phyloP scores from a whole-genome alignment of 2,113 vertebrate species.

The Forbesichthys papilliferus region DNA sequence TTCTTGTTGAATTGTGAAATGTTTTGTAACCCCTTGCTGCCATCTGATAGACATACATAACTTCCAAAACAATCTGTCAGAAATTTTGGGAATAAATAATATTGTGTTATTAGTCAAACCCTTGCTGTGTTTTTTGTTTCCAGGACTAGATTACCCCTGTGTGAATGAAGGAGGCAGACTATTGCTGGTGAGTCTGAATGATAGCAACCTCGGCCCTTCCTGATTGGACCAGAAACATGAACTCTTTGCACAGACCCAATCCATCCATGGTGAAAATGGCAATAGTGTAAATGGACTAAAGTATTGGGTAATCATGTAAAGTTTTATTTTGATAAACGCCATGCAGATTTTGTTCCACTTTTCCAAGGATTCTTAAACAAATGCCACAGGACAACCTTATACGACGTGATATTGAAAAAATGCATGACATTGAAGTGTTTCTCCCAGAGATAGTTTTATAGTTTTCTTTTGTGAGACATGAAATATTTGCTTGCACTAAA shows the following conservation, averaged over 20 bases:
- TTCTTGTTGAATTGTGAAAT: too few relatives aligned
- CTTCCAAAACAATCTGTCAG: too few relatives aligned
- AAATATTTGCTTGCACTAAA: constrained; percentile 65
- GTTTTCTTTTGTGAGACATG: constrained; percentile 7
- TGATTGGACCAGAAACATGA: constrained; percentile 93
- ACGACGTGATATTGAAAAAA: constrained; percentile 83
- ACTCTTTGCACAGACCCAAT: constrained; percentile 94
- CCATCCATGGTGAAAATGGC: constrained; percentile 88
- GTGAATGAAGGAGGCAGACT: constrained; percentile 38
- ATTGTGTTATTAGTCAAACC: not conserved
- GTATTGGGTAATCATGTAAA: constrained; percentile 74
- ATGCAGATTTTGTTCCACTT: constrained; percentile 84
- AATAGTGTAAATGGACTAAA: constrained; percentile 82
- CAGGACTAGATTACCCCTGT: constrained; percentile 42
- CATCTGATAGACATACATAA: too few relatives aligned
- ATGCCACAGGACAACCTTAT: constrained; percentile 73
- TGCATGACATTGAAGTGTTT: constrained; percentile 83
- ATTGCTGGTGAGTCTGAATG: constrained; percentile 74
- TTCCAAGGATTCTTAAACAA: constrained; percentile 85
- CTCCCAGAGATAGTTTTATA: constrained; percentile 55
- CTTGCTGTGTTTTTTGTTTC: constrained; percentile 27
- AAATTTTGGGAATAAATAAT: too few relatives aligned
- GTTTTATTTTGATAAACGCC: constrained; percentile 97
- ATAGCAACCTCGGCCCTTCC: constrained; percentile 91
- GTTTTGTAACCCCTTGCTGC: too few relatives aligned